A percentile compares a stretch with the other conserved stretches of the same genome.
Conservation (phyloP, 2,888 invertebrate genomes). For the Quadroppia sp. region DNA sequence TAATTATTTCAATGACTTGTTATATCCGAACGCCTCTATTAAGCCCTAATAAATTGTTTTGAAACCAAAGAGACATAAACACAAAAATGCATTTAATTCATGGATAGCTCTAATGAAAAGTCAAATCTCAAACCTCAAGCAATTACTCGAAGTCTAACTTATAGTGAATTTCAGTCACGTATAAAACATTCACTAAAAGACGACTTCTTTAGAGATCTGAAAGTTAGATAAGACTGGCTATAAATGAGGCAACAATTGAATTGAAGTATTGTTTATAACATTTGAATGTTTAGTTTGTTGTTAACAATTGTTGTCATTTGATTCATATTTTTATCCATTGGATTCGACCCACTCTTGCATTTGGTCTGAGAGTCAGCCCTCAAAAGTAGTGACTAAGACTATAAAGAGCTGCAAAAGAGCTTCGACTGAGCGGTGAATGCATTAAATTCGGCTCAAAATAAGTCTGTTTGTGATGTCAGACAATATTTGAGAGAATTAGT, state of each 20-base stretch:
- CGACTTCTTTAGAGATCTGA: neutral
- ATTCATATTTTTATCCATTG: no score
- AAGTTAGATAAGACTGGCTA: neutral
- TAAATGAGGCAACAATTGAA: neutral
- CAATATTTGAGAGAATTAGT: constrained; percentile 6
- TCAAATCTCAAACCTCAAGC: neutral
- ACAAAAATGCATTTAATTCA: neutral
- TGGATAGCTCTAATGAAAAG: neutral
- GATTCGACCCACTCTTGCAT: no score
- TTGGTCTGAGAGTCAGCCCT: neutral
- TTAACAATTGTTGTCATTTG: no score
- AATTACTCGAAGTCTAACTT: neutral
- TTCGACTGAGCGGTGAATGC: neutral
- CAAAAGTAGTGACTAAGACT: no score
- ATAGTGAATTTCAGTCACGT: constrained; percentile 16
- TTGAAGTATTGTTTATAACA: no score
- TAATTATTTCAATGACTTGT: no score
- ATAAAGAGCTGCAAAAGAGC: constrained; percentile 10
- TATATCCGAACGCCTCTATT: constrained; percentile 23
- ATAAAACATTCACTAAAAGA: neutral
- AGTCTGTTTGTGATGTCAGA: constrained; percentile 13
- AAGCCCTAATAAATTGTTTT: constrained; percentile 7
- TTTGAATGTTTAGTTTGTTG: no score
- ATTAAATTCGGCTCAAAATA: neutral
- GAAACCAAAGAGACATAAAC: neutral